Conservation (phyloP, 2,113 vertebrate species). For the Hystrix cristata region DNA sequence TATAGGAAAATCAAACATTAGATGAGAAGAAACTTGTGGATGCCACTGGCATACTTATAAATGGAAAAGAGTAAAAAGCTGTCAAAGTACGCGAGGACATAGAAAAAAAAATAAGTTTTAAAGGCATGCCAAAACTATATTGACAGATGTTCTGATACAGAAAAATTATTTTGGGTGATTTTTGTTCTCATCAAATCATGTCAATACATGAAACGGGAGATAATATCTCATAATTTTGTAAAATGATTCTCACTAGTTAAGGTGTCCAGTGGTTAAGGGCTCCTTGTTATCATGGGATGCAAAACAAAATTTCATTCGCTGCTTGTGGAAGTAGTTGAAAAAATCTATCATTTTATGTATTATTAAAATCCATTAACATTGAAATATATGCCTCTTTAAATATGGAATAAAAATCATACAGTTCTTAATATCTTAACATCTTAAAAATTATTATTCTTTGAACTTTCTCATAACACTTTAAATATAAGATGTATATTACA, state of each 20-base stretch:
- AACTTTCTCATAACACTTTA: neutral
- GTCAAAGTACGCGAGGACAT: constrained; percentile 45
- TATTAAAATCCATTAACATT: constrained; percentile 25
- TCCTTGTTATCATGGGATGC: neutral
- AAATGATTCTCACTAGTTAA: neutral
- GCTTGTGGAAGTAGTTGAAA: neutral
- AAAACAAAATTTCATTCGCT: neutral
- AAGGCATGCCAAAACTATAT: neutral
- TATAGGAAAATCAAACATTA: constrained; percentile 49
- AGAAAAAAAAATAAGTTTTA: constrained; percentile 44
- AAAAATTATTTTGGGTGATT: constrained; percentile 7
- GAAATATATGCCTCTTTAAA: neutral
- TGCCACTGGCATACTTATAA: constrained; percentile 23
- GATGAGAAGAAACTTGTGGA: neutral
- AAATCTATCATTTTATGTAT: neutral
- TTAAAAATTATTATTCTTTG: neutral
- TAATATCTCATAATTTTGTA: neutral
- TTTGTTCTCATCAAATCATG: constrained; percentile 50
- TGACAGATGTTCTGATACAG: constrained; percentile 7
- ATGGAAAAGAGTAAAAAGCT: constrained; percentile 22
- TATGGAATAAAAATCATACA: neutral
- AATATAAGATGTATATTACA: neutral
- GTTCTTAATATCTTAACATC: neutral
- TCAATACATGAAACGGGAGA: neutral
- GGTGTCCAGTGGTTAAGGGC: neutral